phyloP scores from a whole-genome alignment of 2,888 invertebrate genomes.

The Tortricodes alternella region DNA sequence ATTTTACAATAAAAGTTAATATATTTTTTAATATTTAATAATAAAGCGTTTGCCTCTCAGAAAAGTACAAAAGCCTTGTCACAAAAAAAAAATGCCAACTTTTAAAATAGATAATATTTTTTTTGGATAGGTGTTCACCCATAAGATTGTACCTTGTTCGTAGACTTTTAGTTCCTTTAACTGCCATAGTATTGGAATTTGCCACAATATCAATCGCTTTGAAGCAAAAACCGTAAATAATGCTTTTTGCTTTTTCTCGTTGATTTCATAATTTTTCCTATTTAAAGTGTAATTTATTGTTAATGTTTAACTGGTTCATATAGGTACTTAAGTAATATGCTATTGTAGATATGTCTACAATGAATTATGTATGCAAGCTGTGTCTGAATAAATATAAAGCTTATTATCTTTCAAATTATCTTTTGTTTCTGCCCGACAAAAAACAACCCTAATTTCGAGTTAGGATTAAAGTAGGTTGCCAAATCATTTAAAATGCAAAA shows the following conservation, averaged over 20 bases:
- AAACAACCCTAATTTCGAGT: too few species aligned
- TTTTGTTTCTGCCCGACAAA: too few species aligned
- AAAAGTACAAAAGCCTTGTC: too few species aligned
- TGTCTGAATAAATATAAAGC: conserved; percentile 56
- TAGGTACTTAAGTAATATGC: too few species aligned
- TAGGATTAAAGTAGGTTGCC: too few species aligned
- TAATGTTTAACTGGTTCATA: conserved; percentile 17
- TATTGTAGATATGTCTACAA: conserved; percentile 22
- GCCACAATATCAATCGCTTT: not conserved
- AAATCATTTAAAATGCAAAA: too few species aligned
- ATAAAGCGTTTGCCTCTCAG: not conserved
- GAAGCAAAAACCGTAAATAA: conserved; percentile 5
- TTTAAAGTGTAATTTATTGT: conserved; percentile 10
- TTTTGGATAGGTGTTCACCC: too few species aligned
- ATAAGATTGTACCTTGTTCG: too few species aligned
- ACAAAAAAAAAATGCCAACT: too few species aligned
- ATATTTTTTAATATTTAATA: conserved; percentile 3
- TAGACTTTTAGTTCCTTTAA: conserved; percentile 14
- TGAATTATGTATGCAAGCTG: conserved; percentile 41
- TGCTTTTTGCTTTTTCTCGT: conserved; percentile 2
- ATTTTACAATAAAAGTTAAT: conserved; percentile 9
- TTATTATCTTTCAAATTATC: conserved; percentile 39
- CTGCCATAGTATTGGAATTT: conserved; percentile 22
- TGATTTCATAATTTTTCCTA: conserved; percentile 2
- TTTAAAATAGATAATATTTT: too few species aligned